Evolutionary conservation across 1,140 invertebrate genomes (phyloP).

Genomic region (Tetramorium alpestre): DNA sequence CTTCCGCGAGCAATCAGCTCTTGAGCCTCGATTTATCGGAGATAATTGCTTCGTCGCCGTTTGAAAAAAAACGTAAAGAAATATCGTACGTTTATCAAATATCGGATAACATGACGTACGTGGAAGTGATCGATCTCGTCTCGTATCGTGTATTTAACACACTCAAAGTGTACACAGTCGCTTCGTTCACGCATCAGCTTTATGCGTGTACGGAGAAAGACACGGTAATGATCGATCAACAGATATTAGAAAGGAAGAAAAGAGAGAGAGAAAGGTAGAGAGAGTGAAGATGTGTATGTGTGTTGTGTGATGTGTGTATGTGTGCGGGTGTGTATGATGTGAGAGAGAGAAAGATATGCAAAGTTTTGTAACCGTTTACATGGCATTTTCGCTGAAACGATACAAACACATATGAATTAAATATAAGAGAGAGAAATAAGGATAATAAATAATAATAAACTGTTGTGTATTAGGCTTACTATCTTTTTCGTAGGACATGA

Average conservation of each 20-base stretch:
- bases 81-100: background rate
- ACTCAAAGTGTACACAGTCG: background rate
- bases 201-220: conserved; percentile 8
- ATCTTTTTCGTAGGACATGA: conserved; percentile 77
- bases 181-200: conserved; percentile 27
- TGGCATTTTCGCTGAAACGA: conserved; percentile 57
- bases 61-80: background rate
- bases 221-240: conserved; percentile 17
- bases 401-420: conserved; percentile 72
- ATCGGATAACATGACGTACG: background rate
- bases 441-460: conserved; percentile 80
- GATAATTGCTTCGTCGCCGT: background rate
- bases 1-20: background rate
- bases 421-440: conserved; percentile 75
- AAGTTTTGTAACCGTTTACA: conserved; percentile 59
- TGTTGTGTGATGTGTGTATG: no score
- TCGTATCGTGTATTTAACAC: conserved; percentile 11
- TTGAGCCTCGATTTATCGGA: background rate
- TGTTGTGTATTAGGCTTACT: conserved; percentile 79
- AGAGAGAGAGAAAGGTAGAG: background rate
- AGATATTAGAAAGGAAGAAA: conserved; percentile 26
- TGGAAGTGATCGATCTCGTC: conserved; percentile 15
- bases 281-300: background rate
- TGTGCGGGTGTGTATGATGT: no score
- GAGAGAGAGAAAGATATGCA: conserved; percentile 7